Conservation (phyloP, 2,113 vertebrate species). For the Tapirus terrestris region DNA sequence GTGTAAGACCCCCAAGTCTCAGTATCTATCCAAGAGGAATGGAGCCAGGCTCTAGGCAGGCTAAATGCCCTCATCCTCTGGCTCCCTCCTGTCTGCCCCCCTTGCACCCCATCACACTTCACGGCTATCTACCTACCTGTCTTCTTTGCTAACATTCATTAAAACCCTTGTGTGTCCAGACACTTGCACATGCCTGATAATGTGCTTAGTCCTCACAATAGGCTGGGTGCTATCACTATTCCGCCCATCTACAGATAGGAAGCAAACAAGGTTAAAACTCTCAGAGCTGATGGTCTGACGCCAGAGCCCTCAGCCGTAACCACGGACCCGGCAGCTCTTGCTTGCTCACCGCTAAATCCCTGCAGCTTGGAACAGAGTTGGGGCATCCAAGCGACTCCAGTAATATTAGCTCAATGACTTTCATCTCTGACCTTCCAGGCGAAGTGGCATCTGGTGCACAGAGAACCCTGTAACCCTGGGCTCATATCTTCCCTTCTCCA, state of each 20-base stretch:
- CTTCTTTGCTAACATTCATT: neutral
- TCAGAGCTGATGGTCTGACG: neutral
- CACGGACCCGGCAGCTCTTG: neutral
- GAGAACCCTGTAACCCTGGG: neutral
- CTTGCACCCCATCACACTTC: neutral
- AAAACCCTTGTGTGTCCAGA: neutral
- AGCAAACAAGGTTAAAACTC: neutral
- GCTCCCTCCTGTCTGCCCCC: neutral
- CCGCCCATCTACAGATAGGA: neutral
- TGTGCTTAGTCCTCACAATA: neutral
- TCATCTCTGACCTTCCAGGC: neutral
- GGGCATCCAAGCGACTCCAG: neutral
- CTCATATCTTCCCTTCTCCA: neutral
- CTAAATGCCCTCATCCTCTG: accelerated
- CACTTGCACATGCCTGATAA: neutral
- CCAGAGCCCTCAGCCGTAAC: neutral
- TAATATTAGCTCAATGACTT: neutral
- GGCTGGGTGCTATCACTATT: neutral
- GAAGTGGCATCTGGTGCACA: neutral
- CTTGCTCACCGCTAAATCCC: neutral
- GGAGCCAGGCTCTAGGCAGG: neutral
- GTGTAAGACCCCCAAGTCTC: neutral
- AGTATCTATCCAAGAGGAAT: neutral
- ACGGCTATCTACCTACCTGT: neutral
- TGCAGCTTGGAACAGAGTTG: neutral